Percentiles rank a stretch among this genome's conserved stretches.
These are phyloP conservation scores for Hippocampus guttulatus DNA, from an alignment of 2,113 vertebrate genomes.

Conservation along the genomic window DNA sequence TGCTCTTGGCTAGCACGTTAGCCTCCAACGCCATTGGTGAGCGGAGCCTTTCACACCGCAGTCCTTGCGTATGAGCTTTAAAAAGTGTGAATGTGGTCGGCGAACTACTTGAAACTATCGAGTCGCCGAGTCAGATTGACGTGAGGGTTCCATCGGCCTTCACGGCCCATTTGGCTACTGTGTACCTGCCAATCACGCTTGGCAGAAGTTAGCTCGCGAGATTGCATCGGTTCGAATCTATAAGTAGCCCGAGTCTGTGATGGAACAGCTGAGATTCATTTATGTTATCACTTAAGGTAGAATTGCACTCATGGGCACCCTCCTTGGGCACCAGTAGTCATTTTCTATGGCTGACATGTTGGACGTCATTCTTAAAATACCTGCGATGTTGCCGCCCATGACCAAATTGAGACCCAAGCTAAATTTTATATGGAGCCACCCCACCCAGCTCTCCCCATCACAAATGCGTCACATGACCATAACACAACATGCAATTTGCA, in stretches of 20 bases:
- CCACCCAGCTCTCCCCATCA: too few relatives aligned
- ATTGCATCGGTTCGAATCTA: not conserved
- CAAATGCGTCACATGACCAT: too few relatives aligned
- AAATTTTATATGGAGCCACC: too few relatives aligned
- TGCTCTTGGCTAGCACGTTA: constrained; percentile 25
- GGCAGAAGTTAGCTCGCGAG: constrained; percentile 9
- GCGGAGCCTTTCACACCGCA: constrained; percentile 48
- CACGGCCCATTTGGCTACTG: not conserved
- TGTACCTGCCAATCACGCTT: not conserved
- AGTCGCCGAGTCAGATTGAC: constrained; percentile 15
- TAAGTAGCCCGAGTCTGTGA: not conserved
- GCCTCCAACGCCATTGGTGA: constrained; percentile 13
- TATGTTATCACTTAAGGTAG: constrained; percentile 31
- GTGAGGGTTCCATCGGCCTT: constrained; percentile 22
- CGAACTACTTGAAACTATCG: not conserved
- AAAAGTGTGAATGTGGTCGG: not conserved
- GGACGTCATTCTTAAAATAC: constrained; percentile 9
- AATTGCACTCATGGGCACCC: constrained; percentile 21
- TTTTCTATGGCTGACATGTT: constrained; percentile 25
- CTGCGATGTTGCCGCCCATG: constrained; percentile 1
- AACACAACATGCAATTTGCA: too few relatives aligned
- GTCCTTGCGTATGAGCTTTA: not conserved
- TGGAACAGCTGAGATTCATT: constrained; percentile 17
- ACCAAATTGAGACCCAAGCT: not conserved
- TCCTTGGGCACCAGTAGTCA: constrained; percentile 20